Evolutionary conservation across 1,140 invertebrate species (phyloP).

Genomic region (Cecropterus lyciades): DNA sequence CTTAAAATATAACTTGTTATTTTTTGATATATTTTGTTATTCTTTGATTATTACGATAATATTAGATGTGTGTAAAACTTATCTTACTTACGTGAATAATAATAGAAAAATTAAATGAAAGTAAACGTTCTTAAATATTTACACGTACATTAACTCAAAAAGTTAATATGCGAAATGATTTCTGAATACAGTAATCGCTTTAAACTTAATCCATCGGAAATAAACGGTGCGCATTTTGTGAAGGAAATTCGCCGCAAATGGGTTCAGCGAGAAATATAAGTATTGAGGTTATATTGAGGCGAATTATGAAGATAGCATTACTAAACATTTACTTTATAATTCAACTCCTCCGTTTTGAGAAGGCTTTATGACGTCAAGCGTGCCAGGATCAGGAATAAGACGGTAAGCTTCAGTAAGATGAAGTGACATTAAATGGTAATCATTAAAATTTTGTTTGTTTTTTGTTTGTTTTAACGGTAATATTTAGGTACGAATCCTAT

Average conservation of each 20-base stretch:
- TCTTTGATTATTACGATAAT: too few species aligned
- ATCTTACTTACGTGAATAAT: too few species aligned
- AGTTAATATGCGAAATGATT: background rate
- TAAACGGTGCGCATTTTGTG: constrained; percentile 46
- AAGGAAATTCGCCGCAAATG: constrained; percentile 60
- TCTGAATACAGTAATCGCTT: background rate
- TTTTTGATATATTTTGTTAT: too few species aligned
- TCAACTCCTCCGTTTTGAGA: constrained; percentile 1
- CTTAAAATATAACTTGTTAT: too few species aligned
- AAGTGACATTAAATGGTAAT: background rate
- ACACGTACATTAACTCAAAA: too few species aligned
- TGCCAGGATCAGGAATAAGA: constrained; percentile 20
- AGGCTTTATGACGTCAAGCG: constrained; percentile 19
- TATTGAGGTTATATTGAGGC: constrained; percentile 52
- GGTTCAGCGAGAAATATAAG: constrained; percentile 53
- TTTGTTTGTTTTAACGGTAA: background rate
- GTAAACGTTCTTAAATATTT: too few species aligned
- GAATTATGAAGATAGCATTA: constrained; percentile 51
- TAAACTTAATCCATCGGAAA: constrained; percentile 32
- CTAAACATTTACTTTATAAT: constrained; percentile 41
- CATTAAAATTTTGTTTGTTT: background rate
- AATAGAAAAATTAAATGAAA: too few species aligned
- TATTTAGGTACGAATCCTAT: background rate
- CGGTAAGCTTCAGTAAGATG: constrained; percentile 8
- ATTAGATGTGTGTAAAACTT: too few species aligned